These are phyloP conservation scores for Furnarius figulus DNA, from an alignment of 2,113 vertebrate species.

Conservation along the genomic window DNA sequence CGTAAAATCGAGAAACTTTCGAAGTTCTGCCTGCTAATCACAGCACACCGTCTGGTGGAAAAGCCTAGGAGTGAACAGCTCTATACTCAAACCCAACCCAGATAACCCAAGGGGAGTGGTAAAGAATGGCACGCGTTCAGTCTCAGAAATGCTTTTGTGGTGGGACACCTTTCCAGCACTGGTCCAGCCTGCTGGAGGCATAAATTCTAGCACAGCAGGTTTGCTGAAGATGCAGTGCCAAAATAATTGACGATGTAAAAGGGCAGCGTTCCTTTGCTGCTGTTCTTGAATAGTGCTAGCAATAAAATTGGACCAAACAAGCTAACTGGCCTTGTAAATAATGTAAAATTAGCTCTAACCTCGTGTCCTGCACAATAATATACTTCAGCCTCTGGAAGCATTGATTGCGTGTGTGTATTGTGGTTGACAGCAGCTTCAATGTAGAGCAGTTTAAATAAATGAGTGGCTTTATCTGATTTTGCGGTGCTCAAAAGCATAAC, in stretches of 20 bases:
- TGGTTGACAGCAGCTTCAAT: not conserved
- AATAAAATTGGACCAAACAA: not conserved
- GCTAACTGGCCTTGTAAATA: not conserved
- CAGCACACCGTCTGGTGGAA: not conserved
- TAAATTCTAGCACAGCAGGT: not conserved
- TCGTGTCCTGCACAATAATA: not conserved
- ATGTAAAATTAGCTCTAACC: not conserved
- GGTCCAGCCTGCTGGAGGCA: not conserved
- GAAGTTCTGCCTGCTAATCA: not conserved
- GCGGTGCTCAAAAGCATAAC: not conserved
- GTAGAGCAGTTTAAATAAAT: not conserved
- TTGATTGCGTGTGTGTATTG: not conserved
- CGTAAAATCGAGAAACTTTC: not conserved
- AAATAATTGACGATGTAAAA: not conserved
- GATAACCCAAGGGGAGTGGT: not conserved
- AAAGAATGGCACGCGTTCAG: not conserved
- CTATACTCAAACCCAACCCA: not conserved
- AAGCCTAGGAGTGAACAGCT: not conserved
- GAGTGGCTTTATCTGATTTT: conserved; percentile 17
- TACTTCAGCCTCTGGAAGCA: not conserved
- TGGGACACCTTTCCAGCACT: not conserved
- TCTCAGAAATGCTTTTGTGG: not conserved
- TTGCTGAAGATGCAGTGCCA: not conserved
- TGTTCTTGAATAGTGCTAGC: not conserved
- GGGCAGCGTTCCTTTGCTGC: not conserved